phyloP scores from a whole-genome alignment of 2,113 vertebrate genomes.

The Lampris megalopsis region DNA sequence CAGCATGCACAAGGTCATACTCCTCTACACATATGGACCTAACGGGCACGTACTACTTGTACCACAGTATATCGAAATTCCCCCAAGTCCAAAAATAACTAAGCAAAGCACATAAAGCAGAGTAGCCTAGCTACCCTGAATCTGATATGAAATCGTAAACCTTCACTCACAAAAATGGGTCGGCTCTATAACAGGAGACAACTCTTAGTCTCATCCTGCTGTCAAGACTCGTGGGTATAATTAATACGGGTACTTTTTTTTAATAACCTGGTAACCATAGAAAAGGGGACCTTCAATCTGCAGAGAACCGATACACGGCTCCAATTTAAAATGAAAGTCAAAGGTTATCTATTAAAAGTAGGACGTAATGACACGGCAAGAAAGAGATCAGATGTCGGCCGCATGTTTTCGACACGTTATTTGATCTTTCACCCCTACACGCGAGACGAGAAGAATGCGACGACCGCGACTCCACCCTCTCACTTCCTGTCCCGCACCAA shows the following conservation, averaged over 20 bases:
- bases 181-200: too few species aligned
- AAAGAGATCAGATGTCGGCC: too few species aligned
- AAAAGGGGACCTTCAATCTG: too few species aligned
- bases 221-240: too few species aligned
- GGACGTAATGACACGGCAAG: not conserved
- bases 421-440: constrained; percentile 10
- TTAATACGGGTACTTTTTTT: too few species aligned
- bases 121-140: not conserved
- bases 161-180: not conserved
- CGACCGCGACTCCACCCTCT: not conserved
- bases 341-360: not conserved
- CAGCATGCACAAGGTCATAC: not conserved
- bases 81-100: too few species aligned
- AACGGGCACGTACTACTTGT: too few species aligned
- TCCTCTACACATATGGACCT: too few species aligned
- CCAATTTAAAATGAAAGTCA: not conserved
- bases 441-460: not conserved
- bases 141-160: not conserved
- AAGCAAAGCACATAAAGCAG: not conserved
- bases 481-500: constrained; percentile 14
- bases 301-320: not conserved
- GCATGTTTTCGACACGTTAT: not conserved
- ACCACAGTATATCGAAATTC: too few species aligned
- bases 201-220: too few species aligned
- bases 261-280: too few species aligned